Evolutionary conservation across 2,113 vertebrate genomes (phyloP).

Genomic region (Macquaria australasica): DNA sequence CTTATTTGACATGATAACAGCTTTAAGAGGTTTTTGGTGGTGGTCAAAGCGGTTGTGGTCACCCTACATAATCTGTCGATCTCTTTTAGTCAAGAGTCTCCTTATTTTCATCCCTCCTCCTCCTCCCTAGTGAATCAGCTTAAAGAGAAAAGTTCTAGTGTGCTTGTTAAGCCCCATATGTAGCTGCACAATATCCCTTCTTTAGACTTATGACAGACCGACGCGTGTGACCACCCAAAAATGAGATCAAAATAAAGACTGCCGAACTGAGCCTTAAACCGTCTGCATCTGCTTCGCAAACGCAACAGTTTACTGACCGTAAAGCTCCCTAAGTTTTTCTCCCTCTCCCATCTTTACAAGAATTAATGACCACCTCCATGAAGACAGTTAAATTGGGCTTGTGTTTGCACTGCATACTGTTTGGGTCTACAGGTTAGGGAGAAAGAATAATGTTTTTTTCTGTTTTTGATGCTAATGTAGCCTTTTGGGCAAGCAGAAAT

Average conservation of each 20-base stretch:
- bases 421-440: slow-evolving; percentile 9
- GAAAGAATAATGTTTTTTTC: not conserved
- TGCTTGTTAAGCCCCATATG: slow-evolving; percentile 54
- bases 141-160: slow-evolving; percentile 44
- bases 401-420: slow-evolving; percentile 9
- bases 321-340: not conserved
- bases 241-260: slow-evolving; percentile 38
- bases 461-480: slow-evolving; percentile 65
- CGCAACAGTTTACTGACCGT: not conserved
- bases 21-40: slow-evolving; percentile 51
- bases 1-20: slow-evolving; percentile 51
- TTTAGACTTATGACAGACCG: slow-evolving; percentile 47
- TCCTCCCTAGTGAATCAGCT: slow-evolving; percentile 51
- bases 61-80: slow-evolving; percentile 62
- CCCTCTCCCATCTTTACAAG: not conserved
- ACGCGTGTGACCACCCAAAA: slow-evolving; percentile 20
- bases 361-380: slow-evolving; percentile 3
- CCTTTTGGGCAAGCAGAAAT: slow-evolving; percentile 65
- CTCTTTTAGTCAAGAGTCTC: slow-evolving; percentile 44
- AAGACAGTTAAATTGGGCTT: not conserved
- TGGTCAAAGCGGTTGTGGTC: slow-evolving; percentile 54
- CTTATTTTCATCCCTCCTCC: slow-evolving; percentile 6
- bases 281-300: slow-evolving; percentile 23
- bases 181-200: slow-evolving; percentile 54
- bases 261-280: not conserved